These are phyloP conservation scores for Drosophila paramelanica DNA, from an alignment of 2,888 invertebrate species.

Conservation along the genomic window DNA sequence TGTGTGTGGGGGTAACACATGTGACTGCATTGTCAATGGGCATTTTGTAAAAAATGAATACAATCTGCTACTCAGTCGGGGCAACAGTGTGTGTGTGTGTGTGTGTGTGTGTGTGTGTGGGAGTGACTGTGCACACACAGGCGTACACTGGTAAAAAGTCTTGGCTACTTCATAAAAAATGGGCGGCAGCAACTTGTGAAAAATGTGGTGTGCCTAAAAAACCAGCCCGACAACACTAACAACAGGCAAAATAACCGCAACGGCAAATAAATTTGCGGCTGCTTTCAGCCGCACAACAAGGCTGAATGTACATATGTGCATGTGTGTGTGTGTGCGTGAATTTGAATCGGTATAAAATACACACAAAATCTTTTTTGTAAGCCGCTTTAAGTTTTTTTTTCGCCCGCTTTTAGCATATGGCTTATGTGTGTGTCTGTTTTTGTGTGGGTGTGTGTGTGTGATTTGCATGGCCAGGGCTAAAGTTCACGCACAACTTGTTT, in stretches of 20 bases:
- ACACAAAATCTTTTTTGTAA: conserved; percentile 54
- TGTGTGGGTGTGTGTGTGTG: conserved; percentile 1
- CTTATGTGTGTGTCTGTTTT: conserved; percentile 39
- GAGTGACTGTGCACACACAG: not conserved
- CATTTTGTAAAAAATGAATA: conserved; percentile 52
- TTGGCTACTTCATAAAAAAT: conserved; percentile 76
- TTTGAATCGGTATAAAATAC: conserved; percentile 52
- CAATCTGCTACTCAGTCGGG: conserved; percentile 36
- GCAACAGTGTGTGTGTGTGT: no score
- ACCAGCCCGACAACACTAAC: conserved; percentile 26
- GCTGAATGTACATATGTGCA: conserved; percentile 9
- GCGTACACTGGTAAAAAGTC: conserved; percentile 46
- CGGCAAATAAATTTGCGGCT: conserved; percentile 77
- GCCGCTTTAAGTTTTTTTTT: conserved; percentile 59
- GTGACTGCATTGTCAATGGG: conserved; percentile 59
- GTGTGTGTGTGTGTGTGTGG: fast-evolving
- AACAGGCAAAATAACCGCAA: conserved; percentile 68
- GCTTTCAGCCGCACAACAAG: conserved; percentile 21
- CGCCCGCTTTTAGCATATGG: conserved; percentile 48
- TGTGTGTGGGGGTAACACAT: conserved; percentile 39
- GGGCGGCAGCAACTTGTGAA: conserved; percentile 60
- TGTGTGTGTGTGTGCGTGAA: conserved; percentile 23
- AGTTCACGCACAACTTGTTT: conserved; percentile 65
- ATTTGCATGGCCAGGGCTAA: conserved; percentile 48
- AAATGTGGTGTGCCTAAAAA: conserved; percentile 55